Percentiles rank a stretch among this genome's conserved stretches.
phyloP scores from a whole-genome alignment of 2,797 vertebrate genomes.

The Gymnoscopelus microlampas region DNA sequence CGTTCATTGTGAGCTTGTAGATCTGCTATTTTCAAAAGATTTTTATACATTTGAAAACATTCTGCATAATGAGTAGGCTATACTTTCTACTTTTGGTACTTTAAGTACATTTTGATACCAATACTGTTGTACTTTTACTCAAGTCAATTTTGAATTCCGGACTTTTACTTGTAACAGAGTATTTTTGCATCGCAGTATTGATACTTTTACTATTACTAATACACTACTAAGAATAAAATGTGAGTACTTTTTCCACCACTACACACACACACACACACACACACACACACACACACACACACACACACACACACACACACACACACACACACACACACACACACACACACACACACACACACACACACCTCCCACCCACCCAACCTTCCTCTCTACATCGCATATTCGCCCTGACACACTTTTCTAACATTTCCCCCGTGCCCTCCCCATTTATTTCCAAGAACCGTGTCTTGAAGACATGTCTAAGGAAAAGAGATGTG shows the following conservation, averaged over 20 bases:
- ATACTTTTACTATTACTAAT: no score
- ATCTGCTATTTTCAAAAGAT: no score
- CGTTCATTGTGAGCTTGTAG: no score
- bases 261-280: background rate
- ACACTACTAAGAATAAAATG: no score
- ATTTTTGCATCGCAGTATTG: no score
- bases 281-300: background rate
- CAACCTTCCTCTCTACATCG: background rate
- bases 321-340: background rate
- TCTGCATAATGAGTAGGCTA: no score
- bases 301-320: background rate
- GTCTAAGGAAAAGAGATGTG: constrained; percentile 3
- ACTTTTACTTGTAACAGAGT: no score
- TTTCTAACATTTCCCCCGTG: constrained; percentile 25
- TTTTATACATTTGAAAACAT: no score
- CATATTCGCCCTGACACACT: constrained; percentile 49
- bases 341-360: background rate
- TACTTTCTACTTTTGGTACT: no score
- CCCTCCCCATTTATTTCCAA: constrained; percentile 31
- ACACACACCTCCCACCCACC: background rate
- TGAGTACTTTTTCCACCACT: background rate
- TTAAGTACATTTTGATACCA: no score
- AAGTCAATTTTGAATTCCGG: no score
- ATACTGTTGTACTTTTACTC: no score
- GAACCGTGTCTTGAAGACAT: constrained; percentile 10